phyloP scores from a whole-genome alignment of 2,113 vertebrate species.

The Ia io region DNA sequence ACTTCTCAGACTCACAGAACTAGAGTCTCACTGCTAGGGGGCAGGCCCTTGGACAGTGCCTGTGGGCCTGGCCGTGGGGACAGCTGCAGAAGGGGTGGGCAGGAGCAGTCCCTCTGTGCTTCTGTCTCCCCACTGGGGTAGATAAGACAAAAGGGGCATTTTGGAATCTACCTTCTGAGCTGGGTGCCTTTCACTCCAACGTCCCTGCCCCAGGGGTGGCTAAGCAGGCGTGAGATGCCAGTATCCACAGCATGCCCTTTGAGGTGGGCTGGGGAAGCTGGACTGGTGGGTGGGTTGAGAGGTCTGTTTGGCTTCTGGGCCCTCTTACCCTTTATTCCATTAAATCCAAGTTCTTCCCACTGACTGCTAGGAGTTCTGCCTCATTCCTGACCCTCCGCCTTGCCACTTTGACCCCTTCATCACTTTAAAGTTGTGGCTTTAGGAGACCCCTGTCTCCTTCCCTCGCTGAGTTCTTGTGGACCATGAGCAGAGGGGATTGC shows the following conservation, averaged over 20 bases:
- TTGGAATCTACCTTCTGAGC: background rate
- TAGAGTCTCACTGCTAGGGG: constrained; percentile 81
- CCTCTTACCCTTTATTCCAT: constrained; percentile 71
- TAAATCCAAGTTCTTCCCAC: constrained; percentile 76
- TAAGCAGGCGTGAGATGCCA: constrained; percentile 11
- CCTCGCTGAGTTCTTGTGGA: background rate
- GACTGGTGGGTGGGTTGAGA: background rate
- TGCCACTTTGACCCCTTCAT: background rate
- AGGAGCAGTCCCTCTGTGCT: background rate
- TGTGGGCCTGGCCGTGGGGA: background rate
- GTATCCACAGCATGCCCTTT: background rate
- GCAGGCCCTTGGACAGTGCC: background rate
- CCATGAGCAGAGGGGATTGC: background rate
- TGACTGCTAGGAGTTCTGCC: background rate
- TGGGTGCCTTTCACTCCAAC: background rate
- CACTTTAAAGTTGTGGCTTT: background rate
- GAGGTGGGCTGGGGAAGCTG: background rate
- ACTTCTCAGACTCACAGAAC: constrained; percentile 73
- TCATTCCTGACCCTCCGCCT: background rate
- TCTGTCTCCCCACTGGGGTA: background rate
- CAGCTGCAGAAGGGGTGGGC: background rate
- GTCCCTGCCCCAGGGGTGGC: background rate
- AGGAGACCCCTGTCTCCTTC: background rate
- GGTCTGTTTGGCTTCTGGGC: constrained; percentile 8
- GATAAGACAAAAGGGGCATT: background rate